These are phyloP conservation scores for Noctua janthina DNA, from an alignment of 2,888 invertebrate genomes.

Conservation along the genomic window DNA sequence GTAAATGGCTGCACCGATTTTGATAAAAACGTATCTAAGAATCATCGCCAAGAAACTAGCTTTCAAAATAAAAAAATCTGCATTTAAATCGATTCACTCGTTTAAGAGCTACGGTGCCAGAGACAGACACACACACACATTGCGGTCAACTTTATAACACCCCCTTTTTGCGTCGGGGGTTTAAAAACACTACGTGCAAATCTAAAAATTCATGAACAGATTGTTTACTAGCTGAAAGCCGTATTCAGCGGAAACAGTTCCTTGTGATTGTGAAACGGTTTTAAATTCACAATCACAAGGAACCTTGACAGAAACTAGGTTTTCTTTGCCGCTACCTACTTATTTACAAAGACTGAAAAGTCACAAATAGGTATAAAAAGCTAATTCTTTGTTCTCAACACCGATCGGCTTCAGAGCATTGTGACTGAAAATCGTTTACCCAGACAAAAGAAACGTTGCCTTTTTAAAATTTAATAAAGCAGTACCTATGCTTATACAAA, in stretches of 20 bases:
- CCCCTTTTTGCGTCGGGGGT: too few relatives aligned
- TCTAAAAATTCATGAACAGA: not conserved
- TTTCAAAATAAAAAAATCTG: too few relatives aligned
- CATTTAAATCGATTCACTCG: too few relatives aligned
- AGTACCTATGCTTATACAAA: not conserved
- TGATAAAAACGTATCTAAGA: too few relatives aligned
- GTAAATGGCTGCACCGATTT: too few relatives aligned
- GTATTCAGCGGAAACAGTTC: not conserved
- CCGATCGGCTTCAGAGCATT: not conserved
- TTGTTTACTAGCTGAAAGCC: not conserved
- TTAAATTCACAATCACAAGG: not conserved
- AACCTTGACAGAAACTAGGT: slow-evolving; percentile 23
- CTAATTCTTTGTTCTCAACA: slow-evolving; percentile 27
- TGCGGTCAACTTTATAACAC: too few relatives aligned
- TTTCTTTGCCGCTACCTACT: not conserved
- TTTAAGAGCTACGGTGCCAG: too few relatives aligned
- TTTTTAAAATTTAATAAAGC: not conserved
- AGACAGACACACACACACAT: too few relatives aligned
- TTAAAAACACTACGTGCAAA: too few relatives aligned
- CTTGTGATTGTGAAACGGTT: too few relatives aligned
- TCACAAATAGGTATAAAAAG: slow-evolving; percentile 11
- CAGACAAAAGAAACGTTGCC: slow-evolving; percentile 18
- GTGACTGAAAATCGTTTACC: slow-evolving; percentile 4
- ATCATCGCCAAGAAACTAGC: too few relatives aligned
- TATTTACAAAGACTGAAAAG: slow-evolving; percentile 6